phyloP scores from a whole-genome alignment of 2,888 invertebrate genomes.

The Gasteruption jaculator region DNA sequence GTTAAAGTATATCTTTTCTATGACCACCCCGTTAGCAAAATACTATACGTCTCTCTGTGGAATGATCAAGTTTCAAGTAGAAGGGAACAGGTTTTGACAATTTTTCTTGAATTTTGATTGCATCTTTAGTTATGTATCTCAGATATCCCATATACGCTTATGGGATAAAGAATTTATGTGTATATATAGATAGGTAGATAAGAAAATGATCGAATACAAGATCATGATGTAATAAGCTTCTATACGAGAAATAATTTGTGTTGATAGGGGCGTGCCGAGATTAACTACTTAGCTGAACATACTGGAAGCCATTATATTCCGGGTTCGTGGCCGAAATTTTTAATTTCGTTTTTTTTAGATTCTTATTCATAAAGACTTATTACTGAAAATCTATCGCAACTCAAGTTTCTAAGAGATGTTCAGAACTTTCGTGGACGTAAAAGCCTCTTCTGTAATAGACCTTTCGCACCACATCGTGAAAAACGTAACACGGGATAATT shows the following conservation, averaged over 20 bases:
- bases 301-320: conserved; percentile 34
- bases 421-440: no score
- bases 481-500: no score
- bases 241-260: conserved; percentile 23
- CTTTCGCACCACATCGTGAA: no score
- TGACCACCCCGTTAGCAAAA: conserved; percentile 25
- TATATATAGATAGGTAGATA: conserved; percentile 17
- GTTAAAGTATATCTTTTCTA: no score
- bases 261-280: conserved; percentile 35
- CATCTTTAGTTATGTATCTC: conserved; percentile 25
- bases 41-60: conserved; percentile 11
- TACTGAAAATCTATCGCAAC: no score
- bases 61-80: conserved; percentile 5
- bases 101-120: conserved; percentile 37
- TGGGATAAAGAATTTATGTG: no score
- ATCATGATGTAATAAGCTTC: conserved; percentile 28
- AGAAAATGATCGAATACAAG: conserved; percentile 22
- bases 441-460: no score
- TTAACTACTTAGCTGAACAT: no score
- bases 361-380: no score
- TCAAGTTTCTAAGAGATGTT: no score
- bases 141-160: no score
- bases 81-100: conserved; percentile 29
- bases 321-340: conserved; percentile 24
- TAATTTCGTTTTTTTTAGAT: no score